Conservation (phyloP, 1,140 invertebrate species). For the Agrypnia vestita region DNA sequence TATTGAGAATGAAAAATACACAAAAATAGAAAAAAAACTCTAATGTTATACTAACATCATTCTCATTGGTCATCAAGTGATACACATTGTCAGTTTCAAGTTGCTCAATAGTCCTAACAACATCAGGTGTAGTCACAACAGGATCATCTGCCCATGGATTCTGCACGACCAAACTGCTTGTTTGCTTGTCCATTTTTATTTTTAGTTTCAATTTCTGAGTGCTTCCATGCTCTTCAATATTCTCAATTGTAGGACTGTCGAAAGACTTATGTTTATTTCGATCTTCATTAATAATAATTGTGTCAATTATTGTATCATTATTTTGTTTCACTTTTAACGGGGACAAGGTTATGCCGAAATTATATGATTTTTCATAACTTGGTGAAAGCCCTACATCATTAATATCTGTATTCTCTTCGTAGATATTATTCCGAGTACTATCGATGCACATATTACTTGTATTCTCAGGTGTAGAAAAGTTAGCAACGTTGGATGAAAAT, state of each 20-base stretch:
- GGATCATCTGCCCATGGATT: neutral
- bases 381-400: neutral
- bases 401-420: conserved; percentile 4
- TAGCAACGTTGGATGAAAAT: neutral
- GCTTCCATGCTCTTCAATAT: neutral
- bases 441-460: neutral
- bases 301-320: conserved; percentile 45
- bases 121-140: conserved; percentile 52
- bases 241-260: neutral
- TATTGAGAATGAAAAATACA: no score
- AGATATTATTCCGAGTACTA: neutral
- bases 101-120: conserved; percentile 49
- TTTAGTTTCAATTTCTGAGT: neutral
- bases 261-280: neutral
- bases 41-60: neutral
- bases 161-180: neutral
- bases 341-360: conserved; percentile 22
- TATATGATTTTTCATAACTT: conserved; percentile 28
- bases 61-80: neutral
- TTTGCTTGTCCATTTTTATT: conserved; percentile 20
- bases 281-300: conserved; percentile 27
- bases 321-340: conserved; percentile 41
- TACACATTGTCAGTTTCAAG: conserved; percentile 45
- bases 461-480: conserved; percentile 2
- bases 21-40: neutral